Evolutionary conservation across 2,113 vertebrate genomes (phyloP).

Genomic region (Myodes glareolus): DNA sequence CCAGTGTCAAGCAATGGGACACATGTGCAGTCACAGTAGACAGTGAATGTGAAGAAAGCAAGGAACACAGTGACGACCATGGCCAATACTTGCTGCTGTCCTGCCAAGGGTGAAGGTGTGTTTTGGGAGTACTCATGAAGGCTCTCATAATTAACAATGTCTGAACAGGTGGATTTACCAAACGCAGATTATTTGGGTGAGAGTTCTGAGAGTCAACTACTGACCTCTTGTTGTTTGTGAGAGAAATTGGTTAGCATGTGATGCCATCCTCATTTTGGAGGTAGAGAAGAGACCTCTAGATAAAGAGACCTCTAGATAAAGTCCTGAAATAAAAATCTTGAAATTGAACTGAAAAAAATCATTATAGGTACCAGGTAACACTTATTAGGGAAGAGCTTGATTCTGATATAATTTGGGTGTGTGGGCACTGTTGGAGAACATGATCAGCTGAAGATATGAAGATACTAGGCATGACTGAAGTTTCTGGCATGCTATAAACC

Average conservation of each 20-base stretch:
- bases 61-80: background rate
- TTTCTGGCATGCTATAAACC: background rate
- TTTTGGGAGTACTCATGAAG: background rate
- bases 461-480: background rate
- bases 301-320: background rate
- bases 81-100: background rate
- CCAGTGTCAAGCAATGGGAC: background rate
- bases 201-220: background rate
- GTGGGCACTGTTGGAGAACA: background rate
- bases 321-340: background rate
- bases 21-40: background rate
- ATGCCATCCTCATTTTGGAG: background rate
- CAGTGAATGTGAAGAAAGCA: background rate
- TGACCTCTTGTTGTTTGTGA: background rate
- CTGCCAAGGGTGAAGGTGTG: background rate
- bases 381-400: background rate
- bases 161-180: background rate
- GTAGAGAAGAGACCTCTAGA: background rate
- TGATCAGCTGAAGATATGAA: background rate
- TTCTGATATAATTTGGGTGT: background rate
- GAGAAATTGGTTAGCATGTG: background rate
- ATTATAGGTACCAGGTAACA: background rate
- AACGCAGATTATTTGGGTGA: background rate
- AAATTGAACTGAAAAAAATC: background rate
- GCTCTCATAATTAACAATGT: background rate